Conservation (phyloP, 2,888 invertebrate species). For the Eurytoma californica region DNA sequence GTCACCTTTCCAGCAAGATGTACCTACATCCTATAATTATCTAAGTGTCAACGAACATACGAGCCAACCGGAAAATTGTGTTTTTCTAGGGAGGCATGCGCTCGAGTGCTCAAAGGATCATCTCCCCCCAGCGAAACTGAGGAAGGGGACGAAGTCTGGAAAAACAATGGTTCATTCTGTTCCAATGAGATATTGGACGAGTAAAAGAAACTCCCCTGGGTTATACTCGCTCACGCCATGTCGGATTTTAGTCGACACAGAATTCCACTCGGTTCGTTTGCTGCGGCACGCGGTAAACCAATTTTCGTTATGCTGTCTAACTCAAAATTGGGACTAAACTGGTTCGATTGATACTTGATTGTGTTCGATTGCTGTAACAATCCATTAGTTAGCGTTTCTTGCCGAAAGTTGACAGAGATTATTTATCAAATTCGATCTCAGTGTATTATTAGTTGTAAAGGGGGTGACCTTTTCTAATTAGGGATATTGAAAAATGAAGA, state of each 20-base stretch:
- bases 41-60: background rate
- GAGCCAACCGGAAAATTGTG: background rate
- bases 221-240: background rate
- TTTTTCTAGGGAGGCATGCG: background rate
- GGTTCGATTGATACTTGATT: background rate
- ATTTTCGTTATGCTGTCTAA: background rate
- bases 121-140: background rate
- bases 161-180: slow-evolving; percentile 6
- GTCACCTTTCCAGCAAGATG: too few species aligned
- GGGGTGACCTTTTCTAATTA: too few species aligned
- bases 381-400: too few species aligned
- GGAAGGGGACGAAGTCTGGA: background rate
- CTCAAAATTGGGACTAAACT: background rate
- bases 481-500: too few species aligned
- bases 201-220: background rate
- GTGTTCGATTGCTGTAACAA: too few species aligned
- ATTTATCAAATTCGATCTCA: too few species aligned
- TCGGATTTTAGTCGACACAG: background rate
- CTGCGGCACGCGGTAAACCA: background rate
- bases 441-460: too few species aligned
- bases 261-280: background rate
- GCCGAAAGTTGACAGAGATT: too few species aligned
- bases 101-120: background rate
- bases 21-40: too few species aligned
- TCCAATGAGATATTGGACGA: slow-evolving; percentile 8